These are phyloP conservation scores for Echinarachnius parma DNA, from an alignment of 53 echinoderm and acorn worm species.

Conservation along the genomic window DNA sequence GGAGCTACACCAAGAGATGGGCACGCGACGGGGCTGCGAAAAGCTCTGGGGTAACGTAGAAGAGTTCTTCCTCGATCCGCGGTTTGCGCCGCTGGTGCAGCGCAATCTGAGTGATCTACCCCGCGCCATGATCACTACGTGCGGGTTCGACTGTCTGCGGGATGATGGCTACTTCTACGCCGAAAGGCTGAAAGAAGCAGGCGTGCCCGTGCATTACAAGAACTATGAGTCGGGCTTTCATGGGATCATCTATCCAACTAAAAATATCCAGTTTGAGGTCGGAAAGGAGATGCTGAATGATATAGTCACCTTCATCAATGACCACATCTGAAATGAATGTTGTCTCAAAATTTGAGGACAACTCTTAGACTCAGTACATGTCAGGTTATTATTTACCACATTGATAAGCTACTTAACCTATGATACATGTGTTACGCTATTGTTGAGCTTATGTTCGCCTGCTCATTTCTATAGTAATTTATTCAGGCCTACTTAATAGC, in stretches of 20 bases:
- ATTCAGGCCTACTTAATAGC: too few relatives aligned
- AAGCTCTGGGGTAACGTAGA: slow-evolving; percentile 48
- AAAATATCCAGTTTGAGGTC: slow-evolving; percentile 25
- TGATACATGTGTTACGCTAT: too few relatives aligned
- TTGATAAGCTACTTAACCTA: too few relatives aligned
- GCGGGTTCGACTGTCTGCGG: slow-evolving; percentile 45
- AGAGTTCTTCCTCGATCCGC: slow-evolving; percentile 52
- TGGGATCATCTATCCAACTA: slow-evolving; percentile 20
- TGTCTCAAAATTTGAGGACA: too few relatives aligned
- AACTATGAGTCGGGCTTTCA: slow-evolving; percentile 40
- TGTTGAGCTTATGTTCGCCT: too few relatives aligned
- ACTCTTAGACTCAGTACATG: too few relatives aligned
- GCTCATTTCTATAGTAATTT: too few relatives aligned
- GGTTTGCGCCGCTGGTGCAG: slow-evolving; percentile 63
- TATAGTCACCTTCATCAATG: slow-evolving; percentile 10
- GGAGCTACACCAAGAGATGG: slow-evolving; percentile 2
- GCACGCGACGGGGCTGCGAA: slow-evolving; percentile 5
- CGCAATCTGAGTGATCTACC: slow-evolving; percentile 48
- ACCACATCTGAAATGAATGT: slow-evolving; percentile 1
- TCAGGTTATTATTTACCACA: too few relatives aligned
- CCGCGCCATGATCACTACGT: slow-evolving; percentile 29
- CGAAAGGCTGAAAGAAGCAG: slow-evolving; percentile 34
- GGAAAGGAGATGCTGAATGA: slow-evolving; percentile 25
- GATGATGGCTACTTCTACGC: slow-evolving; percentile 57
- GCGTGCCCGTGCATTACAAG: slow-evolving; percentile 23